These are phyloP conservation scores for Dolichopus griseipennis DNA, from an alignment of 2,888 invertebrate species.

Conservation along the genomic window DNA sequence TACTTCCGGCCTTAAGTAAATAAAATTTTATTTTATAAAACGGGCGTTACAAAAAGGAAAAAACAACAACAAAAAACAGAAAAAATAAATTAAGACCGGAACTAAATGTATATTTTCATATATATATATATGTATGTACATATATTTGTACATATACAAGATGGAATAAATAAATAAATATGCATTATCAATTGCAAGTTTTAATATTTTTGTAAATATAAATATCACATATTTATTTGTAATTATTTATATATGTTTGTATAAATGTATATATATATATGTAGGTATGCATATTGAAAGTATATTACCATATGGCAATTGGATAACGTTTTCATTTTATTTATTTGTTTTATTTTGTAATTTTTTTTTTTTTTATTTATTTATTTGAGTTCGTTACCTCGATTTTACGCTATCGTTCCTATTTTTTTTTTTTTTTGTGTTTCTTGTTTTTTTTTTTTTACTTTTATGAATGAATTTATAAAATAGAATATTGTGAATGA, in stretches of 20 bases:
- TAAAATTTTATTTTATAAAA: neutral
- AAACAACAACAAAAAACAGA: too few relatives aligned
- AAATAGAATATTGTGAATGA: too few relatives aligned
- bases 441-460: too few relatives aligned
- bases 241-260: neutral
- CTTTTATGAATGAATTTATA: too few relatives aligned
- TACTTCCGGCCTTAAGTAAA: slow-evolving; percentile 1
- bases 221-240: neutral
- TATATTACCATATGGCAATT: too few relatives aligned
- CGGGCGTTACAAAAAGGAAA: neutral
- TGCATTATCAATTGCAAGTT: neutral
- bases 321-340: neutral
- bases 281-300: too few relatives aligned
- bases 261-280: neutral
- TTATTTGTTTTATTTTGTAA: neutral
- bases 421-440: neutral
- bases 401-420: neutral
- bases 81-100: too few relatives aligned
- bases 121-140: too few relatives aligned
- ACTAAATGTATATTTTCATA: too few relatives aligned
- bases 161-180: neutral
- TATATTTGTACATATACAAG: neutral
- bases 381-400: neutral
- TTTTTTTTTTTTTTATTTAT: too few relatives aligned
- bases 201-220: neutral